These are phyloP conservation scores for Falco cherrug DNA, from an alignment of 2,797 vertebrate species.

Conservation along the genomic window DNA sequence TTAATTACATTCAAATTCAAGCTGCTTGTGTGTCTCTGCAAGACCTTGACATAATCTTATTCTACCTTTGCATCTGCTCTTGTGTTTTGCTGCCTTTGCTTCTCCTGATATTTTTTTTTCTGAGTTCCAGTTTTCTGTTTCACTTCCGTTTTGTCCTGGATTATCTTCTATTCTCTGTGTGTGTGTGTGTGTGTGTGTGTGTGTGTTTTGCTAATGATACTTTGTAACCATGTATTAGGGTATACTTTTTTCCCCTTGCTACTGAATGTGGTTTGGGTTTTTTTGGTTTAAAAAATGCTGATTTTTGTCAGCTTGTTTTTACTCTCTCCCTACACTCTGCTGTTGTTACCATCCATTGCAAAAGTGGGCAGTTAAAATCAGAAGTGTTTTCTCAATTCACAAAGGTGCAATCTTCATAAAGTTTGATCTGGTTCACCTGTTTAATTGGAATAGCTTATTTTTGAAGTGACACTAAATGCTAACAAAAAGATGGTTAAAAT, in stretches of 20 bases:
- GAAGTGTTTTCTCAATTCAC: neutral
- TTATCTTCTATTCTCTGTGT: neutral
- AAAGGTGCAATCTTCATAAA: neutral
- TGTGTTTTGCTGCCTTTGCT: neutral
- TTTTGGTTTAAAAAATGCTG: neutral
- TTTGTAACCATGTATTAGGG: neutral
- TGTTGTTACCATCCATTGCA: neutral
- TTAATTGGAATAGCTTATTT: neutral
- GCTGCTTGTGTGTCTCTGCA: slow-evolving; percentile 5
- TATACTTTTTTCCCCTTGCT: neutral
- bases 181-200: neutral
- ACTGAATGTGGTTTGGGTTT: neutral
- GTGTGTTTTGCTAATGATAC: neutral
- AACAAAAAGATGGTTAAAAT: neutral
- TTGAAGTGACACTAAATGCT: neutral
- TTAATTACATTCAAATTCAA: slow-evolving; percentile 56
- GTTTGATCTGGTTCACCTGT: neutral
- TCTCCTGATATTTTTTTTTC: neutral
- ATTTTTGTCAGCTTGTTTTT: neutral
- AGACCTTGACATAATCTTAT: slow-evolving; percentile 25
- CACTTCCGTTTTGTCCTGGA: neutral
- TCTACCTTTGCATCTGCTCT: neutral
- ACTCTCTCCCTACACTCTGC: neutral
- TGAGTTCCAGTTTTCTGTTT: neutral
- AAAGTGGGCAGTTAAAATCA: neutral